Percentiles rank a stretch among this genome's conserved stretches.
phyloP scores from a whole-genome alignment of 2,797 vertebrate genomes.

The Vireo griseus region DNA sequence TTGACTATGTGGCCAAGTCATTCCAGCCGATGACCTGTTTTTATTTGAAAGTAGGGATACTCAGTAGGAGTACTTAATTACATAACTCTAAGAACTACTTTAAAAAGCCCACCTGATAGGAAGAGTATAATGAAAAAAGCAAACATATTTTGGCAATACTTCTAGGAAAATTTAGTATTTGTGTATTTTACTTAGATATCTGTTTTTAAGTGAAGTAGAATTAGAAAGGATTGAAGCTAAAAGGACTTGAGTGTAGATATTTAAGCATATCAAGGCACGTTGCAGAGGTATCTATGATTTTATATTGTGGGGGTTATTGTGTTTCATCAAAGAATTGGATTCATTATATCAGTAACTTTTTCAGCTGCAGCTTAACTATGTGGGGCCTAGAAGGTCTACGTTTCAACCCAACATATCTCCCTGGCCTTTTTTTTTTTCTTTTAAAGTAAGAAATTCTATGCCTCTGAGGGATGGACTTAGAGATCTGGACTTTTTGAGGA shows the following conservation, averaged over 20 bases:
- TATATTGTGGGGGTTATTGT: background rate
- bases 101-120: background rate
- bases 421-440: background rate
- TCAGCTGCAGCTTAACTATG: background rate
- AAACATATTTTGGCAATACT: background rate
- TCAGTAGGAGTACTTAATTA: background rate
- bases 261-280: background rate
- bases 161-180: background rate
- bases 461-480: background rate
- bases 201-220: background rate
- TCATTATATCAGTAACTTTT: background rate
- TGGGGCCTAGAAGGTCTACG: background rate
- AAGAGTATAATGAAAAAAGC: background rate
- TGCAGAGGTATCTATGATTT: background rate
- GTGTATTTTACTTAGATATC: background rate
- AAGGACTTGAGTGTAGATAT: background rate
- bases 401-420: background rate
- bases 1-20: accelerated
- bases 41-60: background rate
- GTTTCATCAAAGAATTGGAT: background rate
- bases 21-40: background rate
- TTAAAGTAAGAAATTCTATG: background rate
- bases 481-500: background rate
- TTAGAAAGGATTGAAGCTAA: background rate
- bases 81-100: background rate